Evolutionary conservation across 1,140 invertebrate genomes (phyloP), one percentile per base, ranked within the genome.

Genomic region (Lethocerus indicus): DNA sequence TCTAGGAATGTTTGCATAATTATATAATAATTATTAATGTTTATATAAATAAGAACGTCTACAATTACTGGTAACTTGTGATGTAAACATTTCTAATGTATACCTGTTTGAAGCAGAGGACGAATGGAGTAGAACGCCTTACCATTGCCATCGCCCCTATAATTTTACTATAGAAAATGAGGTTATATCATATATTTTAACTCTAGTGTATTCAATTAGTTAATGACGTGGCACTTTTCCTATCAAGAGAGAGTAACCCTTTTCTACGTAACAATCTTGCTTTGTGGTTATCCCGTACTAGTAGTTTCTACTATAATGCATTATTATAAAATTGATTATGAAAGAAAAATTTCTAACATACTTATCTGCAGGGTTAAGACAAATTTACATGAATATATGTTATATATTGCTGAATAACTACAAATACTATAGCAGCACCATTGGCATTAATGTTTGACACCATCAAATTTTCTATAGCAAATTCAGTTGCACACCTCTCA

Each of bases 1-100:
- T 57, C 52, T 57, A 57, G 55, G 55, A 57, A 57, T 57, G 55
- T 57, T 56, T 49, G 52, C 49, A 47, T 54, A 52, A 52, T 54
- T 52, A 54, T 53, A 54, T 54, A 51, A 54, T 56, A 54, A 56
- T 53, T 49, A 54, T 56, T 56, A 56, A 48, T 53, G 32, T 52
- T 47, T 49, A 39, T 54, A 54, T 49, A 52, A 54, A 56, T 54
- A 54, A 56, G 49, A 57, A 53, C 44, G 52, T 54, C 55, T 57
- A 57, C 52, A 51, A 47, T 51, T 54, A 54, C 43, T 54, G 55
- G 52, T 56, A 57, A 57, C 55, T 57, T 45, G 46, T 57, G 55
- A 54, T 56, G 47, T 41, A 56, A 56, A 47, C 36, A 53, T 47
- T 52, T 49, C 49, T 53, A 51, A 45, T 18, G 27, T 45, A 52